These are phyloP conservation scores for Hermodice carunculata DNA, from an alignment of 2,888 invertebrate species.

Conservation along the genomic window DNA sequence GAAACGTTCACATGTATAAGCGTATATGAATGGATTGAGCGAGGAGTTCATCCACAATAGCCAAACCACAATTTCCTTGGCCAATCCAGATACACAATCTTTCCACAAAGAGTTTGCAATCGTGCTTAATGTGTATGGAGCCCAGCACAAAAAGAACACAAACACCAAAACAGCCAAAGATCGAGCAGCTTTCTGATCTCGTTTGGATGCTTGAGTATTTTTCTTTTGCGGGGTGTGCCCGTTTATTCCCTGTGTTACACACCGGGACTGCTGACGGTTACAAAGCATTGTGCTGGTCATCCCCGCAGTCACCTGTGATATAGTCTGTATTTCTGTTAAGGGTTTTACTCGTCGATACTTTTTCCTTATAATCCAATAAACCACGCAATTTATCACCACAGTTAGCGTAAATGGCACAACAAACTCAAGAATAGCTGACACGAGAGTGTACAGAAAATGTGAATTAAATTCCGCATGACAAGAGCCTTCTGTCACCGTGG, in stretches of 20 bases:
- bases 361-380: neutral
- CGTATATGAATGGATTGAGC: neutral
- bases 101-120: neutral
- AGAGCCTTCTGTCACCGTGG: neutral
- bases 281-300: too few species aligned
- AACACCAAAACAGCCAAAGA: neutral
- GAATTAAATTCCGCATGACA: neutral
- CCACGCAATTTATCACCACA: neutral
- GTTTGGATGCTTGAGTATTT: too few species aligned
- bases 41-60: neutral
- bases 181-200: neutral
- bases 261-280: too few species aligned
- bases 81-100: neutral
- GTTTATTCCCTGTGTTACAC: too few species aligned
- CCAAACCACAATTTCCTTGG: neutral
- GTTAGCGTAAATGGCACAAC: neutral
- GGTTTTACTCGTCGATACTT: too few species aligned
- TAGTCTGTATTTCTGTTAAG: too few species aligned
- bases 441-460: neutral
- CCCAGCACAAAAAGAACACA: neutral
- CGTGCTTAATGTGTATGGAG: neutral
- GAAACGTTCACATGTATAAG: too few species aligned
- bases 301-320: too few species aligned
- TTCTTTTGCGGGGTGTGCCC: too few species aligned
- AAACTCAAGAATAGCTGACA: neutral